A percentile compares a stretch with the other conserved stretches of the same genome.
These are phyloP conservation scores for Crioceris asparagi DNA, from an alignment of 2,888 invertebrate species.

Conservation along the genomic window DNA sequence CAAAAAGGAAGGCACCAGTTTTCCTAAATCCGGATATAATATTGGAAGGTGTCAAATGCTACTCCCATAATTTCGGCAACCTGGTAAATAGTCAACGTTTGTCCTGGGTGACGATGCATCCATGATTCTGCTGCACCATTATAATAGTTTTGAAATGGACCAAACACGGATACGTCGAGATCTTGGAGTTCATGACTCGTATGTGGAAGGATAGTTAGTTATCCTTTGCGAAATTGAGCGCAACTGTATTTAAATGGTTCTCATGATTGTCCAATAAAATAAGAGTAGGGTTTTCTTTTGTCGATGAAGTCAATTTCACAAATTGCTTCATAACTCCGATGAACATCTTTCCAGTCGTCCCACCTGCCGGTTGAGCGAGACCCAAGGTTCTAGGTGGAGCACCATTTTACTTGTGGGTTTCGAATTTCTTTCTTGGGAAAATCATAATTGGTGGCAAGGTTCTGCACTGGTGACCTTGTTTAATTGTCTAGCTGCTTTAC, in stretches of 20 bases:
- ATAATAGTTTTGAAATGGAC: too few relatives aligned
- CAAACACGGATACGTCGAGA: too few relatives aligned
- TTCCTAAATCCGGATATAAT: neutral
- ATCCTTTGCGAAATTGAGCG: too few relatives aligned
- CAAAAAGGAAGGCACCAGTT: too few relatives aligned
- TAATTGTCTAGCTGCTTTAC: too few relatives aligned
- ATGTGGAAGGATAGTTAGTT: neutral
- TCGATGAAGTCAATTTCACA: neutral
- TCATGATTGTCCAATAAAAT: neutral
- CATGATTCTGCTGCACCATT: neutral
- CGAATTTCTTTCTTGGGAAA: constrained; percentile 1
- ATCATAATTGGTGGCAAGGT: too few relatives aligned
- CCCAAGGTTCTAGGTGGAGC: constrained; percentile 3
- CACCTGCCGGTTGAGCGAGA: constrained; percentile 1
- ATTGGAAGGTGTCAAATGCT: neutral
- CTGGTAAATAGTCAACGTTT: neutral
- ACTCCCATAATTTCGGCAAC: neutral
- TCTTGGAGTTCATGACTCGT: neutral
- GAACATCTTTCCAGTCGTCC: constrained; percentile 1
- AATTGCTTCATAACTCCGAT: constrained; percentile 4
- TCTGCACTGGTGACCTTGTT: too few relatives aligned
- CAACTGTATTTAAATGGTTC: too few relatives aligned
- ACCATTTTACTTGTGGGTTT: constrained; percentile 1
- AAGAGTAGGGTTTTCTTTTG: constrained; percentile 1
- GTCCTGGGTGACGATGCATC: neutral